Evolutionary conservation across 2,888 invertebrate genomes (phyloP).

Genomic region (Osmoderma eremita): DNA sequence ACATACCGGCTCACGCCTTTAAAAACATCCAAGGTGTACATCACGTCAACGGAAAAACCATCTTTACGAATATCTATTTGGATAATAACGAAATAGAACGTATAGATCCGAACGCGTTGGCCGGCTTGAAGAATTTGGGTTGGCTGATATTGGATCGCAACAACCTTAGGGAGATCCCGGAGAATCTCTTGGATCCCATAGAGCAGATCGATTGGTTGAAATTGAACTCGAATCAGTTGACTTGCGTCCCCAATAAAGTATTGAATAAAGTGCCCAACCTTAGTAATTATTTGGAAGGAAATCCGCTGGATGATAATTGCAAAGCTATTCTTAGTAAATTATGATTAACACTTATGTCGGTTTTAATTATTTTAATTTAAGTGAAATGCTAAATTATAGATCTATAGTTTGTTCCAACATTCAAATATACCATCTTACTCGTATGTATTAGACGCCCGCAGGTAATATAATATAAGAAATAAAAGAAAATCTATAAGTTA

Average conservation of each 20-base stretch:
- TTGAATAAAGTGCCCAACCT: constrained; percentile 56
- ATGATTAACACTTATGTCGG: constrained; percentile 10
- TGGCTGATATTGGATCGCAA: constrained; percentile 53
- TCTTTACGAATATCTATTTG: constrained; percentile 51
- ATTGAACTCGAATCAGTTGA: constrained; percentile 54
- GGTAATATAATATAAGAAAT: too few relatives aligned
- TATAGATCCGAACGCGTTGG: constrained; percentile 49
- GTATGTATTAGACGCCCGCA: too few relatives aligned
- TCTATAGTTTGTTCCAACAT: too few relatives aligned
- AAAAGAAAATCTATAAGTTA: too few relatives aligned
- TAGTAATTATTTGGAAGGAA: constrained; percentile 56
- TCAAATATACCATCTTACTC: too few relatives aligned
- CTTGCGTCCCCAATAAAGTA: constrained; percentile 55
- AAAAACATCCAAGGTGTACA: constrained; percentile 53
- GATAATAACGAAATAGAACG: constrained; percentile 49
- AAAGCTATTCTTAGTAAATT: constrained; percentile 48
- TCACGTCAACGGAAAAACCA: constrained; percentile 46
- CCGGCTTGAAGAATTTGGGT: constrained; percentile 49
- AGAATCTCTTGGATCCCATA: constrained; percentile 53
- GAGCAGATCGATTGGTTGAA: constrained; percentile 56
- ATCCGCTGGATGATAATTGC: constrained; percentile 56
- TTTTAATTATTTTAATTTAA: background rate
- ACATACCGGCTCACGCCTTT: constrained; percentile 56
- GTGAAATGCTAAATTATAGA: too few relatives aligned
- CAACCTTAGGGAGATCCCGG: constrained; percentile 48